Base-by-base conservation (phyloP, 2,888 invertebrate genomes). In the Margaritifera margaritifera region DNA sequence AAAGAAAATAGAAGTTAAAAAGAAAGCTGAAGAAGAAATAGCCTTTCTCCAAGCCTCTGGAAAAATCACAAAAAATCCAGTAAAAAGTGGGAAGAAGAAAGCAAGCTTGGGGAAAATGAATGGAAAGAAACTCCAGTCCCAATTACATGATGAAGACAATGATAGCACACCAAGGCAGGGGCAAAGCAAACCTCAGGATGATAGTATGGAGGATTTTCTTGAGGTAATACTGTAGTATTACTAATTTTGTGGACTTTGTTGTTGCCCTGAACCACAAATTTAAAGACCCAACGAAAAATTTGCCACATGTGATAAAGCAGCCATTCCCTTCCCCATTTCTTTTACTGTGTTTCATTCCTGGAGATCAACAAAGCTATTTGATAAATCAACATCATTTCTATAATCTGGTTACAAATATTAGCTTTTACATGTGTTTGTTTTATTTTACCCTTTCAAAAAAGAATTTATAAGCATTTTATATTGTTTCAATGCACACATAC, bases 21-120 rank as follows among this genome's bases (percentile, higher is more conserved):
- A 79, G 63, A 84, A 84, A 72, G 87, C 86, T 18, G 88, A 87
- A 53, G 82, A 86, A 68, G 87, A 88, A 73, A 78, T 88, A 50
- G 72, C 79, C 6, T 85, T 77, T 66, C 74, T 88, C 51, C 86
- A 88, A 67, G 86, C 85, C 6, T 80, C 72, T 72, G 87, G 88
- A 22, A 88, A 86, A 78, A 78, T 87, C 18, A 81, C 78, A 22
- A 86, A 86, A 70, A 78, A 68, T 27, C 80, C 83, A 27, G 72
- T 80, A 53, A 77, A 77, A 58, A 74, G 78, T 50, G 79, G 72
- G 57, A 77, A 74, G 56, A 71, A 75, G 62, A 77, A 77, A 22
- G 67, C 53, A 19, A 70, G 68, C 3, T 72, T 42, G 42, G 42
- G 69, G 54, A 77, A 77, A 56, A 71, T 69, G 15, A 51, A 63